Base-by-base conservation (phyloP, 2,113 vertebrate genomes). In the Bufo gargarizans region DNA sequence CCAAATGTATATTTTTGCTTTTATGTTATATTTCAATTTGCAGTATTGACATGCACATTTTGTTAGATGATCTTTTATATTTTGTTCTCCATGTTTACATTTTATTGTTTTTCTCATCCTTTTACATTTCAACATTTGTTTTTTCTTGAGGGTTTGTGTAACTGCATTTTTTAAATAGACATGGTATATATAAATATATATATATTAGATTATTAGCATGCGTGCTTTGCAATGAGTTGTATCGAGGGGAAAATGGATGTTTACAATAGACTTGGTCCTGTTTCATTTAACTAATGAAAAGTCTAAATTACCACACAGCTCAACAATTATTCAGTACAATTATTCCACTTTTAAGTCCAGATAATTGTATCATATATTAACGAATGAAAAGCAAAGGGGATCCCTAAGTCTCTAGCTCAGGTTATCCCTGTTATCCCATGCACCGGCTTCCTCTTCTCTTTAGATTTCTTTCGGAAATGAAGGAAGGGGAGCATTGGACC, bases 11-110 rank as follows among this genome's bases (percentile, higher is more conserved):
- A 88, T 88, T 82, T 82, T 88, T 88, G 55, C 80, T 88, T 76
- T 78, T 59, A 43, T 17, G 49, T 87, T 87, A 80, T 87, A 79
- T 80, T 87, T 87, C 77, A 72, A 74, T 82, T 87, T 88, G 86
- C 65, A 83, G 69, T 83, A 83, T 88, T 88, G 69, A 83, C 78
- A 71, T 87, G 86, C 55, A 82, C 69, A 83, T 76, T 81, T 88
- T 76, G 43, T 83, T 88, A 83, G 17, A 13, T 71, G 59, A 58
- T 71, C 49, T 76, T 77, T 77, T 77, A 89, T 88, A 86, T 90
- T 93, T 93, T 92, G 92, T 94, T 96, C 93, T 94, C 93, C 94
- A 92, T 96, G 95, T 95, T 96, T 94, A 95, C 95, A 94, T 86
- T 92, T 92, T 94, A 45, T 81, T 20, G 33, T 91, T 95, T 91